Evolutionary conservation across 1,140 invertebrate species (phyloP).

Genomic region (Drosophila sturtevanti): DNA sequence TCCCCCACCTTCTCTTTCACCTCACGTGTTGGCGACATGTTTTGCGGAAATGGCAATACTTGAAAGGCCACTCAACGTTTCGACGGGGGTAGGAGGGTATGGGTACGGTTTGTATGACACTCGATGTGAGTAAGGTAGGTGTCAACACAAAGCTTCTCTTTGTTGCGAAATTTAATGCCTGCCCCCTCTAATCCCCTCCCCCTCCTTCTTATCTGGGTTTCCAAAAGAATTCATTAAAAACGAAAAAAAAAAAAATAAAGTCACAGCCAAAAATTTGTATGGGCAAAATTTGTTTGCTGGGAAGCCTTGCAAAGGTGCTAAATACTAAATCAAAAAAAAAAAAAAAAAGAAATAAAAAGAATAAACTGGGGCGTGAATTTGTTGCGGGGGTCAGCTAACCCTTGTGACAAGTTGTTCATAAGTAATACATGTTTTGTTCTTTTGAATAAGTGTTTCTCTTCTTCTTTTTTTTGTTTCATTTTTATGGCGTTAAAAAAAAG

Average conservation of each 20-base stretch:
- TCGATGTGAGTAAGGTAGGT: constrained; percentile 24
- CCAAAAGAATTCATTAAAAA: constrained; percentile 24
- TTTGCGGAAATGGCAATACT: constrained; percentile 52
- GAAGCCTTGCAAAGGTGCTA: constrained; percentile 74
- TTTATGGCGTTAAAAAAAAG: constrained; percentile 10
- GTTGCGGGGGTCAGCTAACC: constrained; percentile 42
- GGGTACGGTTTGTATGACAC: neutral
- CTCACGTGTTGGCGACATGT: neutral
- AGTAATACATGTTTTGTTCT: constrained; percentile 47
- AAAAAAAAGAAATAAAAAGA: neutral
- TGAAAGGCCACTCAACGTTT: constrained; percentile 30
- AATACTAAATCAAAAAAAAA: constrained; percentile 40
- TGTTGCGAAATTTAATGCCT: constrained; percentile 72
- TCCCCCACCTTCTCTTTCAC: neutral
- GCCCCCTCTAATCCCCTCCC: constrained; percentile 37
- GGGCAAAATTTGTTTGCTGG: constrained; percentile 42
- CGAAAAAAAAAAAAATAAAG: neutral
- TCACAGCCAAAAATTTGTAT: constrained; percentile 63
- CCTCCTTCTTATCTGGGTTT: neutral
- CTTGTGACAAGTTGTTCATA: constrained; percentile 59
- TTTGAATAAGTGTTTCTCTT: constrained; percentile 26
- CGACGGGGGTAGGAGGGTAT: neutral
- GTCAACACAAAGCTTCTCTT: constrained; percentile 59
- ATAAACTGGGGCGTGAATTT: neutral
- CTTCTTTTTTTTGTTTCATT: neutral